These are phyloP conservation scores for Tauraco hartlaubi DNA, from an alignment of 2,797 vertebrate species.

Conservation along the genomic window DNA sequence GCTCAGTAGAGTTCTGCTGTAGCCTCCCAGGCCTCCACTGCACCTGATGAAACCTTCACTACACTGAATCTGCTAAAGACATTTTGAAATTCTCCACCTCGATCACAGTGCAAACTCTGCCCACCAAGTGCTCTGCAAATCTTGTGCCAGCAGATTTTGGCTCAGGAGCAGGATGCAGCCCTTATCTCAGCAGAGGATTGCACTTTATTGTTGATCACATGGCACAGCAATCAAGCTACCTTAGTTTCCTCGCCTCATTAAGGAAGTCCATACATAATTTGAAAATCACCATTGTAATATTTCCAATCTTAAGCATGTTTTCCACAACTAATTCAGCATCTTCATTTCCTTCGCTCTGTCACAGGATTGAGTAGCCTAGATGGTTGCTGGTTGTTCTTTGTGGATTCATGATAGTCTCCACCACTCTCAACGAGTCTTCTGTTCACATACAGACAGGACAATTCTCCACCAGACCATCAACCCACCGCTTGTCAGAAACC, in stretches of 20 bases:
- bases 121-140: neutral
- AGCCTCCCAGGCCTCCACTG: neutral
- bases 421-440: neutral
- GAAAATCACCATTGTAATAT: neutral
- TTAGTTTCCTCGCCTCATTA: neutral
- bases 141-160: neutral
- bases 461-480: neutral
- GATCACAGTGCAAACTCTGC: neutral
- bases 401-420: neutral
- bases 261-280: neutral
- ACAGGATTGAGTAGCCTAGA: neutral
- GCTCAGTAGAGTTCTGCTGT: neutral
- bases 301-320: neutral
- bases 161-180: neutral
- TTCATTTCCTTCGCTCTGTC: neutral
- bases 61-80: neutral
- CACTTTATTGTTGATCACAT: accelerated
- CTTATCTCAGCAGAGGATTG: neutral
- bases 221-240: neutral
- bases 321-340: neutral
- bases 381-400: neutral
- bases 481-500: neutral
- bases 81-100: neutral
- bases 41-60: neutral
- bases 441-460: neutral